These are phyloP conservation scores for Ceryle rudis DNA, from an alignment of 2,797 vertebrate species.

Conservation along the genomic window DNA sequence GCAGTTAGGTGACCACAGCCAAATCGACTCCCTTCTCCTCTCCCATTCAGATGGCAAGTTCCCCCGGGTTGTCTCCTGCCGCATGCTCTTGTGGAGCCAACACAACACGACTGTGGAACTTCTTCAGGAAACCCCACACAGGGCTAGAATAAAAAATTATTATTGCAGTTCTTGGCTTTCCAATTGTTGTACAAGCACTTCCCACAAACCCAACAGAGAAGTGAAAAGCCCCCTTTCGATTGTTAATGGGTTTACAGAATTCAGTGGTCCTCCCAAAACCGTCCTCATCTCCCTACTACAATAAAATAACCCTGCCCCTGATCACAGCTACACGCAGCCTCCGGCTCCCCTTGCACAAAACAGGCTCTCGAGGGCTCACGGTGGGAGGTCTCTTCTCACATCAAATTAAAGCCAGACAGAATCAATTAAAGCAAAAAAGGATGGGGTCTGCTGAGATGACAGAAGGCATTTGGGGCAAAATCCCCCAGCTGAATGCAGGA, in stretches of 20 bases:
- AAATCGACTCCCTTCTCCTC: background rate
- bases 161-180: background rate
- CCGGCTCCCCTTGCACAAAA: background rate
- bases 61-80: background rate
- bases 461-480: slow-evolving; percentile 27
- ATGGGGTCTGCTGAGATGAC: slow-evolving; percentile 49
- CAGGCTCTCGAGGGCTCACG: background rate
- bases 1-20: background rate
- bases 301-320: background rate
- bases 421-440: slow-evolving; percentile 75
- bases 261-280: background rate
- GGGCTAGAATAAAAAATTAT: background rate
- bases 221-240: slow-evolving; percentile 42
- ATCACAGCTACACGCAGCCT: background rate
- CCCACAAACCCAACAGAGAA: slow-evolving; percentile 49
- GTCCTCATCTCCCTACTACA: background rate
- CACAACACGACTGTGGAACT: background rate
- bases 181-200: background rate
- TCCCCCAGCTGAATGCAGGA: background rate
- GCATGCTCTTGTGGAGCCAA: background rate
- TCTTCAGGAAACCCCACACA: background rate
- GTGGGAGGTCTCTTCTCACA: slow-evolving; percentile 69
- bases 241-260: slow-evolving; percentile 48
- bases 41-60: background rate
- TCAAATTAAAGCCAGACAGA: slow-evolving; percentile 69